Conservation (phyloP, 92 coral and sea anemone species). For the Heteractis magnifica region DNA sequence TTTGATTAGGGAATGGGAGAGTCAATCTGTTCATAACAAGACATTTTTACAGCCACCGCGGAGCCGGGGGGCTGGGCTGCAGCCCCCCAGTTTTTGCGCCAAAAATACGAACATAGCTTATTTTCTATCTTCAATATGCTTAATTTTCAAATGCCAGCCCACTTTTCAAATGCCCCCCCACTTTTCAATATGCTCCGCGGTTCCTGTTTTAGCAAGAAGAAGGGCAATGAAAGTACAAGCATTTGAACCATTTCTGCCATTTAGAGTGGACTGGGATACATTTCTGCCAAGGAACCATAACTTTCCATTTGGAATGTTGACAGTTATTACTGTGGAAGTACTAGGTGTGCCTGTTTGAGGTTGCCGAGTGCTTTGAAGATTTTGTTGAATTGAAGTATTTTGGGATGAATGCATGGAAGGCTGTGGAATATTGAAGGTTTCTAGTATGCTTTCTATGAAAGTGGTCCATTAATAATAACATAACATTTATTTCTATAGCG, state of each 20-base stretch:
- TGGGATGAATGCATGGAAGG: conserved; percentile 6
- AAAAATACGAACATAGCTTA: too few relatives aligned
- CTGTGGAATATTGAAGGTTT: conserved; percentile 18
- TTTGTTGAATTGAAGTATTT: neutral
- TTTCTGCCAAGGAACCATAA: neutral
- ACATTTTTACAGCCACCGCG: too few relatives aligned
- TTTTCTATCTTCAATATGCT: too few relatives aligned
- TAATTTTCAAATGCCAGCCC: too few relatives aligned
- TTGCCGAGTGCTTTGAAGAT: neutral
- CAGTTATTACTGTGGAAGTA: conserved; percentile 2
- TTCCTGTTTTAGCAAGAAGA: conserved; percentile 5
- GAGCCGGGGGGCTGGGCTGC: too few relatives aligned
- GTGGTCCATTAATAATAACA: conserved; percentile 18
- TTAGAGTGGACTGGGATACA: conserved; percentile 21
- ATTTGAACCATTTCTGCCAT: conserved; percentile 34
- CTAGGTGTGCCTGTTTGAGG: conserved; percentile 1
- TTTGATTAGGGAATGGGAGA: neutral
- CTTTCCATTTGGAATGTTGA: conserved; percentile 4
- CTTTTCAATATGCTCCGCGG: too few relatives aligned
- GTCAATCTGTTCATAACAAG: too few relatives aligned
- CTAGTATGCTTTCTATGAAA: neutral
- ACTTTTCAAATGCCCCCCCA: too few relatives aligned
- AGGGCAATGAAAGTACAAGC: conserved; percentile 41
- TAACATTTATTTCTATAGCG: too few relatives aligned
- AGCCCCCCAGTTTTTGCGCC: too few relatives aligned